Evolutionary conservation across 2,797 vertebrate genomes (phyloP).

Genomic region (Melanotaenia parkinsoni): DNA sequence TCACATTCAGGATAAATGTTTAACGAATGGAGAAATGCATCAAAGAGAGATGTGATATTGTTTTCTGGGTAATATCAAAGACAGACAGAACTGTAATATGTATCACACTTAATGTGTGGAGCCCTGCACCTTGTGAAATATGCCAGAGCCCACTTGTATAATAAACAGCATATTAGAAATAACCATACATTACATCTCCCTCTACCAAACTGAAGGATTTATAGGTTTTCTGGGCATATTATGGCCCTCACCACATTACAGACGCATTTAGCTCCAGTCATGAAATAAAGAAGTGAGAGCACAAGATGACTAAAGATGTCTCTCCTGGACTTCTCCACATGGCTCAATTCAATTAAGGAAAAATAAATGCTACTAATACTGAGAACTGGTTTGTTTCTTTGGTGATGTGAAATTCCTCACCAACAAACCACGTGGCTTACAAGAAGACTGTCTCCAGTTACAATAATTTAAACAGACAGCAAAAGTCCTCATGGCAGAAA

Average conservation of each 20-base stretch:
- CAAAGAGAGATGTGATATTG: constrained; percentile 12
- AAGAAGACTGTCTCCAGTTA: constrained; percentile 30
- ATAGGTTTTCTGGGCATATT: constrained; percentile 60
- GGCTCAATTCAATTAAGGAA: background rate
- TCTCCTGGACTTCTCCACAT: constrained; percentile 1
- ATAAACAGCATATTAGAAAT: constrained; percentile 71
- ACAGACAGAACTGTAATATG: constrained; percentile 13
- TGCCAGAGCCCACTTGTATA: constrained; percentile 75
- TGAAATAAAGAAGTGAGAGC: constrained; percentile 22
- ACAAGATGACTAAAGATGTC: constrained; percentile 9
- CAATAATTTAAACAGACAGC: constrained; percentile 17
- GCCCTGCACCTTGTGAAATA: constrained; percentile 50
- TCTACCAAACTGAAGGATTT: constrained; percentile 33
- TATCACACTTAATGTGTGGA: constrained; percentile 32
- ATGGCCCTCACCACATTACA: constrained; percentile 51
- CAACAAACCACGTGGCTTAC: constrained; percentile 26
- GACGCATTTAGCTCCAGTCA: background rate
- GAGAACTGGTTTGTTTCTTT: constrained; percentile 29
- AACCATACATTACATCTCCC: constrained; percentile 56
- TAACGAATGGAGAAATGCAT: constrained; percentile 16
- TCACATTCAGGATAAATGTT: background rate
- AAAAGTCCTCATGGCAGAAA: background rate
- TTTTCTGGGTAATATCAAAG: constrained; percentile 55
- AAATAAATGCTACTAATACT: background rate
- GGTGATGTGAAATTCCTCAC: constrained; percentile 42